Percentiles rank a stretch among this genome's conserved stretches.
phyloP scores from a whole-genome alignment of 2,113 vertebrate species.

The Hipposideros armiger region DNA sequence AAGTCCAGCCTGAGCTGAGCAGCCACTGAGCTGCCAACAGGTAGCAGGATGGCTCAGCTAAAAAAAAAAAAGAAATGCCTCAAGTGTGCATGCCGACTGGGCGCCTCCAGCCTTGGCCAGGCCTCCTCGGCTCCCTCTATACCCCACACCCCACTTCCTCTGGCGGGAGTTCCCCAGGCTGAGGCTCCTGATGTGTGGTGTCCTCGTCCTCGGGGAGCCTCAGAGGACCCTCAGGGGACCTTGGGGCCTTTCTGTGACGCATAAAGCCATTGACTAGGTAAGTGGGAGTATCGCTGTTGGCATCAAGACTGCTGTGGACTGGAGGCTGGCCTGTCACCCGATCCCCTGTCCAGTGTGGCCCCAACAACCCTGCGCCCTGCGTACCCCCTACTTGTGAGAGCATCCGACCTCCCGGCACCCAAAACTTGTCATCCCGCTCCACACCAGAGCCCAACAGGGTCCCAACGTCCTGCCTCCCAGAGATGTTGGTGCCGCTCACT shows the following conservation, averaged over 20 bases:
- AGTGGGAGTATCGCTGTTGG: rapidly evolving
- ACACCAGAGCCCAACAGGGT: background rate
- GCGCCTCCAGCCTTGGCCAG: background rate
- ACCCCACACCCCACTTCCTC: background rate
- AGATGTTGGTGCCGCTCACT: too few relatives aligned
- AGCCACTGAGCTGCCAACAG: too few relatives aligned
- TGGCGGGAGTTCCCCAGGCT: too few relatives aligned
- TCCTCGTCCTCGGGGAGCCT: background rate
- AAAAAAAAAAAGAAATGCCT: background rate
- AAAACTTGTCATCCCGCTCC: background rate
- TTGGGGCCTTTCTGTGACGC: background rate
- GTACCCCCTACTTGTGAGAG: background rate
- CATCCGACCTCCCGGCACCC: background rate
- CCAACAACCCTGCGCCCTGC: background rate
- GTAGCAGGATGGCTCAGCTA: too few relatives aligned
- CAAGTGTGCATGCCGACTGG: background rate
- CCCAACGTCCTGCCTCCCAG: background rate
- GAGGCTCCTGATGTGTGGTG: rapidly evolving
- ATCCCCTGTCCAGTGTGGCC: background rate
- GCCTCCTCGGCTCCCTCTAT: too few relatives aligned
- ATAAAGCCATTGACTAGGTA: background rate
- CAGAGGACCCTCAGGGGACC: too few relatives aligned
- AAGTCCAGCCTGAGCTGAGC: too few relatives aligned
- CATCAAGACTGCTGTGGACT: background rate
- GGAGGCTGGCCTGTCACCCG: background rate